A percentile compares a stretch with the other conserved stretches of the same genome.
phyloP scores from a whole-genome alignment of 2,797 vertebrate species.

The Gymnopithys bicolor region DNA sequence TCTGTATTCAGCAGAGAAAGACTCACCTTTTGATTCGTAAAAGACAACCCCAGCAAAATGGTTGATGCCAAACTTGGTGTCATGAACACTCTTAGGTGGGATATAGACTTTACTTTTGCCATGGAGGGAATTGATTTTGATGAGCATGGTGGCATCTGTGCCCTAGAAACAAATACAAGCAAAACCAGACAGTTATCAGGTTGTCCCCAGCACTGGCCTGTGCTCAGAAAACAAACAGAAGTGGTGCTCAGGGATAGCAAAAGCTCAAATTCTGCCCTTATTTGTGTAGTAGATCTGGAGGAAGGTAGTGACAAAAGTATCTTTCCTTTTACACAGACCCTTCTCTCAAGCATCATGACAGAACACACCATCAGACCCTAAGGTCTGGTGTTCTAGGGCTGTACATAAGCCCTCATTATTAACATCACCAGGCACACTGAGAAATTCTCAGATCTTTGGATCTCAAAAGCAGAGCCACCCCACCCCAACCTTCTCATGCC shows the following conservation, averaged over 20 bases:
- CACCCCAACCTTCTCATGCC: neutral
- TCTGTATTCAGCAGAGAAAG: neutral
- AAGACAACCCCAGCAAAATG: conserved; percentile 93
- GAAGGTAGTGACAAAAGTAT: neutral
- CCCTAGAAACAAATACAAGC: conserved; percentile 79
- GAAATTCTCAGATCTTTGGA: neutral
- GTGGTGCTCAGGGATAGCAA: neutral
- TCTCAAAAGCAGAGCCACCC: neutral
- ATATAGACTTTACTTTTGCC: conserved; percentile 85
- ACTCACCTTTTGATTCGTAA: conserved; percentile 91
- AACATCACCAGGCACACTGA: neutral
- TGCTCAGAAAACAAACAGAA: neutral
- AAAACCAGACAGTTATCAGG: neutral
- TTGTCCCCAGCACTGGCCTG: neutral
- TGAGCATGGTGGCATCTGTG: conserved; percentile 90
- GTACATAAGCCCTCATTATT: neutral
- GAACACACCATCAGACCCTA: neutral
- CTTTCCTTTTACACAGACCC: neutral
- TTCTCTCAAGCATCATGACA: neutral
- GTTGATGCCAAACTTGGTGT: conserved; percentile 88
- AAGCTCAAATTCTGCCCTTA: neutral
- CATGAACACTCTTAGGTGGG: conserved; percentile 86
- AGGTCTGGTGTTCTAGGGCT: neutral
- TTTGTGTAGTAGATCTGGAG: neutral
- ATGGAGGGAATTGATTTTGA: conserved; percentile 87